Evolutionary conservation across 1,140 invertebrate species (phyloP).

Genomic region (Lerema accius): DNA sequence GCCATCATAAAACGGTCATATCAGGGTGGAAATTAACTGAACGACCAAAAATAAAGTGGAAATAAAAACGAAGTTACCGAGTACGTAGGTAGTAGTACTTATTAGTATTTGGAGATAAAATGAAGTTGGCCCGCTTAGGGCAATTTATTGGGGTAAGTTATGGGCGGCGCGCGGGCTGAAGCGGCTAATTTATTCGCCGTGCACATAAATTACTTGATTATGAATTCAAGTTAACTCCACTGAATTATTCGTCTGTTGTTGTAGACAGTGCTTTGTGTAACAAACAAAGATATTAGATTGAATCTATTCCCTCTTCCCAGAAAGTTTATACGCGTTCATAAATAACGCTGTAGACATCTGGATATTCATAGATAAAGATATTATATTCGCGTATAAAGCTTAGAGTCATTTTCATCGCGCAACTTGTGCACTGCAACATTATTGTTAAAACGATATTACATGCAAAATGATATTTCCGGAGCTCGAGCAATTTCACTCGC

Average conservation of each 20-base stretch:
- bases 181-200: slow-evolving; percentile 81
- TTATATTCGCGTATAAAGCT: not conserved
- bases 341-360: slow-evolving; percentile 26
- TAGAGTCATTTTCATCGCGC: not conserved
- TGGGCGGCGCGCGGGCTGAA: slow-evolving; percentile 76
- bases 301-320: slow-evolving; percentile 46
- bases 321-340: slow-evolving; percentile 37
- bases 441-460: too few relatives aligned
- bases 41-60: slow-evolving; percentile 62
- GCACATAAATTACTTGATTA: slow-evolving; percentile 83
- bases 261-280: slow-evolving; percentile 72
- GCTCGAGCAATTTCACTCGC: slow-evolving; percentile 8
- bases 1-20: slow-evolving; percentile 69
- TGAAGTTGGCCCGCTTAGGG: slow-evolving; percentile 80
- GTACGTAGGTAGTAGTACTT: slow-evolving; percentile 73
- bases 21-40: slow-evolving; percentile 57
- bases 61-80: slow-evolving; percentile 61
- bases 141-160: slow-evolving; percentile 82
- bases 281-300: slow-evolving; percentile 73
- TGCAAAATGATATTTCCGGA: not conserved
- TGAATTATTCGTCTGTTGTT: slow-evolving; percentile 79
- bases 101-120: slow-evolving; percentile 81
- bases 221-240: slow-evolving; percentile 80
- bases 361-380: not conserved
- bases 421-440: too few relatives aligned